These are phyloP conservation scores for Gadopsis marmoratus DNA, from an alignment of 2,797 vertebrate genomes.

Conservation along the genomic window DNA sequence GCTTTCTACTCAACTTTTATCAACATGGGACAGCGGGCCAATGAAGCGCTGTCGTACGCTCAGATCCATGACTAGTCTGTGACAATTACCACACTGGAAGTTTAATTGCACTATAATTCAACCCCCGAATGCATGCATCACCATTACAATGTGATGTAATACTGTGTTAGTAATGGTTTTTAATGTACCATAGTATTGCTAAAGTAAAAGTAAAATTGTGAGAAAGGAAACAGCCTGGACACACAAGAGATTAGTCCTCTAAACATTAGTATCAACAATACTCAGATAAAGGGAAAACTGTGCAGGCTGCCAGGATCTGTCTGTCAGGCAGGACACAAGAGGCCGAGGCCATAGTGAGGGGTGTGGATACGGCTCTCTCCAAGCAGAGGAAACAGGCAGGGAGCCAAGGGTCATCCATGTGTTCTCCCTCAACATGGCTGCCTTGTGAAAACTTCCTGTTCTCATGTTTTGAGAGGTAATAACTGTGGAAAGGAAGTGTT, in stretches of 20 bases:
- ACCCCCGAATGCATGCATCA: neutral
- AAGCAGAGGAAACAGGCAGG: slow-evolving; percentile 64
- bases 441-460: slow-evolving; percentile 70
- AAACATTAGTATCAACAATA: slow-evolving; percentile 24
- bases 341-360: slow-evolving; percentile 50
- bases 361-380: slow-evolving; percentile 48
- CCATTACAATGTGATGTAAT: neutral
- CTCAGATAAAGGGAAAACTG: slow-evolving; percentile 30
- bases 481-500: slow-evolving; percentile 18
- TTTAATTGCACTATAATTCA: neutral
- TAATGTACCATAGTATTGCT: neutral
- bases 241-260: neutral
- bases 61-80: neutral
- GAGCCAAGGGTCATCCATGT: slow-evolving; percentile 67
- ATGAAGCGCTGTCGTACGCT: slow-evolving; percentile 9
- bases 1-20: neutral
- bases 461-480: slow-evolving; percentile 63
- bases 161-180: neutral
- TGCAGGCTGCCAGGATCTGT: slow-evolving; percentile 45
- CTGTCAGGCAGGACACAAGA: slow-evolving; percentile 41
- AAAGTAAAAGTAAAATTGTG: neutral
- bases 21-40: neutral
- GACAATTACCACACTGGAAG: neutral
- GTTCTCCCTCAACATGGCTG: slow-evolving; percentile 41
- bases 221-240: slow-evolving; percentile 4